A percentile compares a stretch with the other conserved stretches of the same genome.
phyloP scores from a whole-genome alignment of 1,140 invertebrate species.

The Pissodes strobi region DNA sequence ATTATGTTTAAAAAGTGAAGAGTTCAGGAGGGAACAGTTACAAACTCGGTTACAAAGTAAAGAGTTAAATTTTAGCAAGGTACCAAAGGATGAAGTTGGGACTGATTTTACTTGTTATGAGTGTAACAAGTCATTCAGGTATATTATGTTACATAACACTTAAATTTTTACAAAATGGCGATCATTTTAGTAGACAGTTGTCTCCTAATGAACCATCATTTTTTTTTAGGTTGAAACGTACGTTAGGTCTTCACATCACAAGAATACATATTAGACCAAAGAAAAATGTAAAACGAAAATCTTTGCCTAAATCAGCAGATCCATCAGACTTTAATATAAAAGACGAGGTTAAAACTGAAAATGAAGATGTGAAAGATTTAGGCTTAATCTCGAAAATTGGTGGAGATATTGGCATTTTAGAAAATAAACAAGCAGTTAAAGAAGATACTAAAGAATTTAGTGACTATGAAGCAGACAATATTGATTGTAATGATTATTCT shows the following conservation, averaged over 20 bases:
- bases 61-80: not conserved
- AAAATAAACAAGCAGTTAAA: not conserved
- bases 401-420: no score
- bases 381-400: not conserved
- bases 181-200: no score
- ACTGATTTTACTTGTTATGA: conserved; percentile 26
- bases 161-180: no score
- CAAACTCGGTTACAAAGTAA: no score
- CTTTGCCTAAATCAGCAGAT: not conserved
- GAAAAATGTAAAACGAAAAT: conserved; percentile 18
- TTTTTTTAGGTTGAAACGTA: conserved; percentile 26
- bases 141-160: not conserved
- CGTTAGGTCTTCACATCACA: conserved; percentile 32
- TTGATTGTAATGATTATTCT: conserved; percentile 1
- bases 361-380: not conserved
- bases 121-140: conserved; percentile 37
- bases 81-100: not conserved
- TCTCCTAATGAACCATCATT: no score
- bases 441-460: not conserved
- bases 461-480: not conserved
- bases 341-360: not conserved
- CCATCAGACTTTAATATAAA: not conserved
- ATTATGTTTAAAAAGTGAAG: conserved; percentile 31
- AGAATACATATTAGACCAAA: conserved; percentile 31
- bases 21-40: conserved; percentile 25